Percentiles rank a stretch among this genome's conserved stretches.
These are phyloP conservation scores for cattle (Bos taurus) DNA, from an alignment of 2,113 vertebrate genomes.

Conservation along the genomic window DNA sequence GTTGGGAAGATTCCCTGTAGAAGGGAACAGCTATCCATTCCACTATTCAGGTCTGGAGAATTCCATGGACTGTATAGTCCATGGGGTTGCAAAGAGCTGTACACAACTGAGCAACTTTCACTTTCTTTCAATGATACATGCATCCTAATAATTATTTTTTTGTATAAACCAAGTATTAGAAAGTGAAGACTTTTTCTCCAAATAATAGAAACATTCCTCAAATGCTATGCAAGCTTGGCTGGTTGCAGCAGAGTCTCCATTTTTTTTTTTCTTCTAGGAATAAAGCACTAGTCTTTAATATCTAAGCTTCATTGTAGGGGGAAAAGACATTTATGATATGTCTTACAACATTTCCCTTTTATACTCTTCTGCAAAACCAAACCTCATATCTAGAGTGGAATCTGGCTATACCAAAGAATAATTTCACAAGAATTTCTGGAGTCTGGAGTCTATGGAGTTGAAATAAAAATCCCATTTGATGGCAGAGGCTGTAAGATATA, in stretches of 20 bases:
- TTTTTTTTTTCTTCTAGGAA: not conserved
- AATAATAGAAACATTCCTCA: not conserved
- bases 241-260: not conserved
- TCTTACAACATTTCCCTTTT: not conserved
- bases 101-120: rapidly evolving
- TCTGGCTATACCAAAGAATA: not conserved
- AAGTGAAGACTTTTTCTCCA: not conserved
- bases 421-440: not conserved
- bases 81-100: not conserved
- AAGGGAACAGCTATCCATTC: not conserved
- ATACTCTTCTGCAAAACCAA: not conserved
- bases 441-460: not conserved
- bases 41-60: not conserved
- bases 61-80: not conserved
- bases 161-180: not conserved
- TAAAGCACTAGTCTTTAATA: not conserved
- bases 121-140: not conserved
- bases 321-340: not conserved
- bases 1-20: not conserved
- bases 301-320: not conserved
- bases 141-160: not conserved
- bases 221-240: not conserved
- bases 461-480: not conserved
- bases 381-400: not conserved
- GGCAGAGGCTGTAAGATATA: not conserved